Percentiles rank a stretch among this genome's conserved stretches.
Evolutionary conservation across 1,140 invertebrate genomes (phyloP).

Genomic region (Oncopeltus fasciatus): DNA sequence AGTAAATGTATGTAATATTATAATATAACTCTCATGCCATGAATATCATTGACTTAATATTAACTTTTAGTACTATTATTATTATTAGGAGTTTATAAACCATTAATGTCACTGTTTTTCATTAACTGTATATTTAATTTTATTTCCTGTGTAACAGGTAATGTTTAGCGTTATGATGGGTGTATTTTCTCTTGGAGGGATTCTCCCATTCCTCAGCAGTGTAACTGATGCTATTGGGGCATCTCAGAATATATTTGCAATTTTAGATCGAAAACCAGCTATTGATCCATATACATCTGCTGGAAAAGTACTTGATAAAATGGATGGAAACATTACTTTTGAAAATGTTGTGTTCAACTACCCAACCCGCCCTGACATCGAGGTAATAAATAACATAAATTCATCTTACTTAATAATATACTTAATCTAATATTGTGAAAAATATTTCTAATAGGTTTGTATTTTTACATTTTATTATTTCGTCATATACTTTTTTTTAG

Average conservation of each 20-base stretch:
- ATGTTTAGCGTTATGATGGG: conserved; percentile 66
- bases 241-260: conserved; percentile 57
- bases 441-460: too few relatives aligned
- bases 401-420: too few relatives aligned
- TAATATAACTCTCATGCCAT: too few relatives aligned
- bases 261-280: conserved; percentile 55
- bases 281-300: conserved; percentile 51
- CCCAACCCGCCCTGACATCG: conserved; percentile 59
- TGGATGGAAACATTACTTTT: conserved; percentile 57
- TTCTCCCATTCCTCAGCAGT: conserved; percentile 59
- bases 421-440: too few relatives aligned
- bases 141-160: not conserved
- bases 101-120: not conserved
- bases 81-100: too few relatives aligned
- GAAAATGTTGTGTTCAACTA: conserved; percentile 62
- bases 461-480: too few relatives aligned
- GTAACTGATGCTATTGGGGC: conserved; percentile 62
- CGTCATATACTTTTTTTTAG: too few relatives aligned
- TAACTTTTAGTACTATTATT: too few relatives aligned
- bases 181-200: conserved; percentile 64
- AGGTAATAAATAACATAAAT: conserved; percentile 27
- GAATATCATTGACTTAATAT: too few relatives aligned
- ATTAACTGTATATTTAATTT: not conserved
- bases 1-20: too few relatives aligned
- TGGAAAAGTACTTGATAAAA: conserved; percentile 45